Base-by-base conservation (phyloP, 2,888 invertebrate genomes). In the Eudemis profundana region DNA sequence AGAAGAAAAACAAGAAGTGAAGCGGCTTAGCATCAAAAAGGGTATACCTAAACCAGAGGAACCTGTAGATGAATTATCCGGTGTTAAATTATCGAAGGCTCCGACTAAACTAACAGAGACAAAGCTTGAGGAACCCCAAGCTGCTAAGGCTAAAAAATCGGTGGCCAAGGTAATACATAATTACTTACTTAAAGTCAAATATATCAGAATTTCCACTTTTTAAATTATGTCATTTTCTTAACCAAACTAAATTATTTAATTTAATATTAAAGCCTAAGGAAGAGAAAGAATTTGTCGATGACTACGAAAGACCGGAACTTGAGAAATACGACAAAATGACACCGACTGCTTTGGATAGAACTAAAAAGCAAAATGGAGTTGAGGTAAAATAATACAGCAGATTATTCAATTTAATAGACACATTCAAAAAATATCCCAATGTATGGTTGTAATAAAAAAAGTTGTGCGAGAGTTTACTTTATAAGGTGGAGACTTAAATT, bases 271-370 rank as follows among this genome's bases (percentile, higher is more conserved):
- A 90, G 89, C 87, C 86, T 44, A 85, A 79, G 69, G 92, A 93
- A 72, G 86, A 90, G 50, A 87, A 90, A 70, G 94, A 94, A 69
- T 90, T 93, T 57, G 89, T 94, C 61, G 95, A 95, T 42, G 96
- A 96, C 85, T 96, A 96, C 78, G 96, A 96, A 80, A 93, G 95
- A 69, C 94, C 96, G 0, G 94, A 94, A 27, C 89, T 96, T 65
- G 95, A 96, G 78, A 95, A 94, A 85, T 95, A 95, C 76, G 94
- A 95, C 77, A 94, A 94, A 83, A 68, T 92, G 42, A 85, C 90
- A 72, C 92, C 92, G 53, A 87, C 91, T 49, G 81, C 89, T 42
- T 75, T 76, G 29, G 91, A 91, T 71, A 90, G 80, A 70, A 77
- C 78, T 46, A 91, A 90, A 83, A 90, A 88, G 75, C 86, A 89